These are phyloP conservation scores for Athrips mouffetella DNA, from an alignment of 2,888 invertebrate genomes.

Conservation along the genomic window DNA sequence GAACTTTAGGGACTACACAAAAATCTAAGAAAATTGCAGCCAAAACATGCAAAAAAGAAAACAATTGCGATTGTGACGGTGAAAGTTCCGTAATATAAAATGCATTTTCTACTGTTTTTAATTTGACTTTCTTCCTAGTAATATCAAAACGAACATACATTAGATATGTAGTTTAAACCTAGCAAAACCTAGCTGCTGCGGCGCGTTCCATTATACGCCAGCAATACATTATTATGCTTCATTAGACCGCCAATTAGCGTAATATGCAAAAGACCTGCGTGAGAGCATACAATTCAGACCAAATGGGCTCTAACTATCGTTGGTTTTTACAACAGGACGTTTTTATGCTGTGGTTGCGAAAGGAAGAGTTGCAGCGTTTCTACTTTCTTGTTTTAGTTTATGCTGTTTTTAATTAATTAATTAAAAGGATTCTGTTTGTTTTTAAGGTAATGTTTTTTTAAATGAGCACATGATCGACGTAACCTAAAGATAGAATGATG, in stretches of 20 bases:
- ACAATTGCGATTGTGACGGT: no score
- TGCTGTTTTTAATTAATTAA: background rate
- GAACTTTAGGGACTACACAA: no score
- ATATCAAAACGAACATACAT: no score
- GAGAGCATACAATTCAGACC: slow-evolving; percentile 13
- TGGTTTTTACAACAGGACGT: background rate
- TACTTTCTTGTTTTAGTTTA: no score
- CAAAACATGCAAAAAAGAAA: no score
- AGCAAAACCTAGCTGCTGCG: background rate
- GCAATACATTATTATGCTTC: slow-evolving; percentile 13
- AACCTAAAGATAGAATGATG: no score
- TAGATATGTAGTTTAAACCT: background rate
- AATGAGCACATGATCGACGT: no score
- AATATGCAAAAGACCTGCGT: slow-evolving; percentile 16
- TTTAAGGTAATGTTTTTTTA: background rate
- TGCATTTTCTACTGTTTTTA: no score
- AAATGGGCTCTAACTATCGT: slow-evolving; percentile 12
- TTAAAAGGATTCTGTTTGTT: background rate
- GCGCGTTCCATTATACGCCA: background rate
- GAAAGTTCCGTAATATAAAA: no score
- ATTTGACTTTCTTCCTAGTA: no score
- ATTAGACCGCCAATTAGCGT: slow-evolving; percentile 18
- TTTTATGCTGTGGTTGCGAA: background rate
- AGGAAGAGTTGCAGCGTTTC: no score
- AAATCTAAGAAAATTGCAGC: no score